Conservation (phyloP, 2,113 vertebrate genomes). For the Tonatia bakeri region DNA sequence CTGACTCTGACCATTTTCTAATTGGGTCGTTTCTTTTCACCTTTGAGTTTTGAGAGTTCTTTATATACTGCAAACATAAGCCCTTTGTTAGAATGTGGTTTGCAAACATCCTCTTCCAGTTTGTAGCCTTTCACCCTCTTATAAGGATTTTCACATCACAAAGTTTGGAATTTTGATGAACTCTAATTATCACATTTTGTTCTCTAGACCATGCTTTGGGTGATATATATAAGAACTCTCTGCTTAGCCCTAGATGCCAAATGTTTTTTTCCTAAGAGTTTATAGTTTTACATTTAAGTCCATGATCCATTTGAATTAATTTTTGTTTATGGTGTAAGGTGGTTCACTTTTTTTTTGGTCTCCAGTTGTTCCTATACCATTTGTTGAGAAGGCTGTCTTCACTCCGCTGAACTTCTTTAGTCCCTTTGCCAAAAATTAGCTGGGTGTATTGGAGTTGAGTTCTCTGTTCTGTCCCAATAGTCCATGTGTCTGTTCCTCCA, state of each 20-base stretch:
- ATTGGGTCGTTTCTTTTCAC: background rate
- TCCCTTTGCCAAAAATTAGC: background rate
- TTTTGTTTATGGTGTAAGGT: background rate
- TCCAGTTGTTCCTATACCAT: background rate
- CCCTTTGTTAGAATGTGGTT: background rate
- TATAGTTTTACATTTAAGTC: background rate
- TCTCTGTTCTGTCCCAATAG: background rate
- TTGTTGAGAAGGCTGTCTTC: background rate
- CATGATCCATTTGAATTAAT: background rate
- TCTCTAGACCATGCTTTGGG: background rate
- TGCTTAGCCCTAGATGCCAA: background rate
- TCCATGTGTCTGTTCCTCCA: background rate
- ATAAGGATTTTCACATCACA: background rate
- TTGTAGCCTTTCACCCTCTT: background rate
- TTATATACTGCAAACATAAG: background rate
- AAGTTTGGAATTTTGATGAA: background rate
- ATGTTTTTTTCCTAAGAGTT: background rate
- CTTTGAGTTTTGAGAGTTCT: background rate
- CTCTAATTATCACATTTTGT: background rate
- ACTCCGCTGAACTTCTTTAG: background rate
- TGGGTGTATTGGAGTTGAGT: background rate
- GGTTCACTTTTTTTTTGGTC: background rate
- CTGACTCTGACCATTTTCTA: background rate
- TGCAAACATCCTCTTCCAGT: background rate
- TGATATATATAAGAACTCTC: background rate